Evolutionary conservation across 2,888 invertebrate genomes (phyloP), one percentile per base, ranked within the genome.

Genomic region (Melanophora roralis): DNA sequence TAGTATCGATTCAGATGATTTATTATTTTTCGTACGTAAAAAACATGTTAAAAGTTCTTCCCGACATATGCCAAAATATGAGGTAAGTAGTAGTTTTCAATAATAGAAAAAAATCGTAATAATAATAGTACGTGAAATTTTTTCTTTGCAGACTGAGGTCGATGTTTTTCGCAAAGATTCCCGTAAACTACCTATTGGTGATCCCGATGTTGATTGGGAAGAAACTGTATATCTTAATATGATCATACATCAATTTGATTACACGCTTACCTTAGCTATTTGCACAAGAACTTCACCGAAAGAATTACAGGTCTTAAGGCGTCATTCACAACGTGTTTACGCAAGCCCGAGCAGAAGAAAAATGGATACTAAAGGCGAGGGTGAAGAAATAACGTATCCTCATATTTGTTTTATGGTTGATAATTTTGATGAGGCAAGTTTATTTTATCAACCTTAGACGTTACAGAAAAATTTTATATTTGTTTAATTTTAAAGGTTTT

Each of bases 331-430:
- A 91, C 94, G 95, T 88, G 99, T 99, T 45, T 99, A 98, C 91
- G 98, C 99, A 21, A 98, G 98, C 53, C 99, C 99, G 8, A 98
- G 98, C 90, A 93, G 97, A 64, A 92, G 99, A 87, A 94, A 97
- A 90, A 99, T 99, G 98, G 97, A 98, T 90, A 96, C 96, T 11
- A 99, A 99, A 91, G 99, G 99, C 47, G 98, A 98, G 86, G 94
- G 96, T 68, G 99, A 99, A 90, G 98, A 98, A 91, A 98, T 99
- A 90, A 98, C 98, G 47, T 99, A 98, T 91, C 99, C 99, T 1
- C 97, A 98, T 91, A 97, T 99, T 86, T 99, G 98, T 91, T 99
- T 99, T 91, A 98, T 98, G 94, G 98, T 99, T 78, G 99, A 99
- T 91, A 98, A 98, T 91, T 99, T 98, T 90, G 98, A 99, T 90